A percentile compares a stretch with the other conserved stretches of the same genome.
Evolutionary conservation across 2,113 vertebrate genomes (phyloP).

Genomic region (Chaetorhynchus papuensis): DNA sequence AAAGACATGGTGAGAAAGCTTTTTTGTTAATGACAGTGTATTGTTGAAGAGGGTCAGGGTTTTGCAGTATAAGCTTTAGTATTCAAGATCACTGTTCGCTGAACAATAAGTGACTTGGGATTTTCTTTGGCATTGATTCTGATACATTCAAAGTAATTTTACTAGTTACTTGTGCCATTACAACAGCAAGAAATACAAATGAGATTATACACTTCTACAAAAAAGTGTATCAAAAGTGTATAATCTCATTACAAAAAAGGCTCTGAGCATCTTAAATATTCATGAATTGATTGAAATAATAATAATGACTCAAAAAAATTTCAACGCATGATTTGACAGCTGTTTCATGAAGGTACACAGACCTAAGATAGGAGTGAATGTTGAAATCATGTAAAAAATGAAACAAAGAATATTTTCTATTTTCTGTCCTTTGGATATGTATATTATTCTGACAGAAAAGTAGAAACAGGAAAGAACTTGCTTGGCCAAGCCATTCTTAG

Average conservation of each 20-base stretch:
- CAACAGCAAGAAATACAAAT: not conserved
- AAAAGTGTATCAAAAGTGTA: too few species aligned
- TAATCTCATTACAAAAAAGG: not conserved
- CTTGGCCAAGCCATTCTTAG: not conserved
- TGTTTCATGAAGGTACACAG: not conserved
- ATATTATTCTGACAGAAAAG: not conserved
- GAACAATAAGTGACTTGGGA: not conserved
- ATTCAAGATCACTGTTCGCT: not conserved
- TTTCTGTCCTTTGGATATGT: not conserved
- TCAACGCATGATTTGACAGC: not conserved
- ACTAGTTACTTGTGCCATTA: not conserved
- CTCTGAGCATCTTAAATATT: not conserved
- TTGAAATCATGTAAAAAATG: not conserved
- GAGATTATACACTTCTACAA: not conserved
- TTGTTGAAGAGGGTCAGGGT: not conserved
- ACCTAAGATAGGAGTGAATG: not conserved
- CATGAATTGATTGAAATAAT: not conserved
- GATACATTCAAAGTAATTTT: not conserved
- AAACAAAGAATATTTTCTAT: not conserved
- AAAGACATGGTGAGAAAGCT: not conserved
- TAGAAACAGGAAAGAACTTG: not conserved
- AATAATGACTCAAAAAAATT: not conserved
- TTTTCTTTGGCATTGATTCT: constrained; percentile 6
- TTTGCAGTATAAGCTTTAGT: not conserved
- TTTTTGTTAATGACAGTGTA: not conserved